A percentile compares a stretch with the other conserved stretches of the same genome.
phyloP scores from a whole-genome alignment of 2,797 vertebrate genomes.

The Coilia nasus region DNA sequence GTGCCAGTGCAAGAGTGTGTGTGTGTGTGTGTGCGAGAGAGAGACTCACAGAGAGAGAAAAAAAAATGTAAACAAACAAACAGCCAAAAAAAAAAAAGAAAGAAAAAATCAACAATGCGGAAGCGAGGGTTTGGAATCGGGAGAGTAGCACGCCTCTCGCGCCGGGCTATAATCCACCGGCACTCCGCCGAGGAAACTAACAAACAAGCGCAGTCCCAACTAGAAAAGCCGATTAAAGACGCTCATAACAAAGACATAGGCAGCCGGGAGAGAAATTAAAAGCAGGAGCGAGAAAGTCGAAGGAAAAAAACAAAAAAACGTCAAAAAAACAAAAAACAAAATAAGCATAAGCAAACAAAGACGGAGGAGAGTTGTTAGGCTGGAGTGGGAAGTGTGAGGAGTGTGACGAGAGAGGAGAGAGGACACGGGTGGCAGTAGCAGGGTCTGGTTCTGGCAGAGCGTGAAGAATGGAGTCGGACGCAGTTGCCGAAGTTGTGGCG shows the following conservation, averaged over 20 bases:
- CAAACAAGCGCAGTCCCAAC: slow-evolving; percentile 33
- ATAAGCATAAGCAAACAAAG: too few relatives aligned
- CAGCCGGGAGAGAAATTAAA: slow-evolving; percentile 26
- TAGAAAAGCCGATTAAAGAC: slow-evolving; percentile 48
- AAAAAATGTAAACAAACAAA: slow-evolving; percentile 42
- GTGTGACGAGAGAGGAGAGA: too few relatives aligned
- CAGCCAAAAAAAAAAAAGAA: neutral
- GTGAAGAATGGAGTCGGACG: neutral
- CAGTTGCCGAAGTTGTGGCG: neutral
- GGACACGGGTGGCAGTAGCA: neutral
- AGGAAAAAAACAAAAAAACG: too few relatives aligned
- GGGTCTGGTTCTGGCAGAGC: neutral
- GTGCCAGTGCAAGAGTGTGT: too few relatives aligned
- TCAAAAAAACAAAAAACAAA: too few relatives aligned
- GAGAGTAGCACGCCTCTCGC: neutral
- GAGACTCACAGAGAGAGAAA: too few relatives aligned
- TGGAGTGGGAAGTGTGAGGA: too few relatives aligned
- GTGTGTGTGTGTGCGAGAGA: too few relatives aligned
- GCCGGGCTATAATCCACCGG: slow-evolving; percentile 41
- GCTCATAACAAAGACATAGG: slow-evolving; percentile 42
- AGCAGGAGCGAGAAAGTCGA: neutral
- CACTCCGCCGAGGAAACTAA: slow-evolving; percentile 30
- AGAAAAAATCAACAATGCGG: slow-evolving; percentile 38
- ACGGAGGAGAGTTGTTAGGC: too few relatives aligned
- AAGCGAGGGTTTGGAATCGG: slow-evolving; percentile 40